Percentiles rank a stretch among this genome's conserved stretches.
These are phyloP conservation scores for Pantelozetes paolii DNA, from an alignment of 2,888 invertebrate genomes.

Conservation along the genomic window DNA sequence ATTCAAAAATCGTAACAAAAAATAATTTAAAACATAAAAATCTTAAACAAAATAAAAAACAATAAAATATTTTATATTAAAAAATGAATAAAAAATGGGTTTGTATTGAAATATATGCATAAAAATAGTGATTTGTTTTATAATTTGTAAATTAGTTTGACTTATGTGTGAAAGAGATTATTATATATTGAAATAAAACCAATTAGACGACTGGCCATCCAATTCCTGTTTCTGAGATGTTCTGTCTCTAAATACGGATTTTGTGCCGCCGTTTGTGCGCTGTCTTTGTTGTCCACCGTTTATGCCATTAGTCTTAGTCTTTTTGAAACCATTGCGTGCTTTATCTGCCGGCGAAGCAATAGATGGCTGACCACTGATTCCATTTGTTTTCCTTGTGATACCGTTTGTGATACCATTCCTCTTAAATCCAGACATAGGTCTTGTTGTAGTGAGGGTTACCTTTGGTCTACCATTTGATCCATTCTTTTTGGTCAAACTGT, in stretches of 20 bases:
- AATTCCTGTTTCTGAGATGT: not conserved
- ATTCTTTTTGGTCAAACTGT: not conserved
- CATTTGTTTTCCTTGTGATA: not conserved
- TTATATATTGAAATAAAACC: conserved; percentile 1
- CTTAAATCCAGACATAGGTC: not conserved
- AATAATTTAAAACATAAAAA: too few relatives aligned
- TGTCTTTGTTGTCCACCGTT: not conserved
- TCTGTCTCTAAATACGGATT: not conserved
- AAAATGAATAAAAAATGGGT: not conserved
- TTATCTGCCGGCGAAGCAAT: conserved; percentile 14
- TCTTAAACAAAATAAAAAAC: too few relatives aligned
- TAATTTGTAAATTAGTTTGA: not conserved
- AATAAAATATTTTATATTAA: too few relatives aligned
- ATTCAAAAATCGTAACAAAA: too few relatives aligned
- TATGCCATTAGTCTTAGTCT: not conserved
- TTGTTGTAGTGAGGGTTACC: not conserved
- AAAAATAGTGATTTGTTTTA: not conserved
- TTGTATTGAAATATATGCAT: not conserved
- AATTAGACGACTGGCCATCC: not conserved
- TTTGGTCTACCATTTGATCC: not conserved
- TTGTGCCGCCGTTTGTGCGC: conserved; percentile 6
- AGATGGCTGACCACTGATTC: not conserved
- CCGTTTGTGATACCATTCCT: not conserved
- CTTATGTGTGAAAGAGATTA: not conserved
- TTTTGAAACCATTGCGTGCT: not conserved